Evolutionary conservation across 2,888 invertebrate genomes (phyloP), one percentile per base, ranked within the genome.

Genomic region (Artemia sp.): DNA sequence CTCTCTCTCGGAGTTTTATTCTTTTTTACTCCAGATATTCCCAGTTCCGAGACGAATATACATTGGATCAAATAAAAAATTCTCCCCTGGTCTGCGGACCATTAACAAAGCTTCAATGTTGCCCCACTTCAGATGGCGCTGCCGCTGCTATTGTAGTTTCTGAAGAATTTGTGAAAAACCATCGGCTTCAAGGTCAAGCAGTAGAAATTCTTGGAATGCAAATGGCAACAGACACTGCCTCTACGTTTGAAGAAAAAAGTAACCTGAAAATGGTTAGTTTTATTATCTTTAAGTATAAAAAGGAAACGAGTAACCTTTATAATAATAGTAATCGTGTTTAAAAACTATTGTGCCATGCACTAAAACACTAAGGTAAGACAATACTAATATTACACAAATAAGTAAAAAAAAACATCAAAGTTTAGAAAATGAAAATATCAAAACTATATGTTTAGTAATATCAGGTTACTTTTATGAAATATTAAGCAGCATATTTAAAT

Each of bases 41-140:
- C 0, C 98, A 98, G 78, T 94, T 95, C 77, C 88, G 87, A 76
- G 87, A 91, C 73, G 90, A 90, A 77, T 96, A 96, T 77, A 85
- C 88, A 0, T 79, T 97, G 72, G 90, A 97, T 71, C 88, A 98
- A 80, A 90, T 98, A 71, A 80, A 89, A 77, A 85, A 87, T 12
- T 90, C 96, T 0, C 88, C 91, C n/a, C 83, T 84, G 76, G 86
- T 98, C 73, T 91, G 88, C 79, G 93, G 90, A 5, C 91, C 92
- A 0, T 81, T 98, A 67, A 98, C 97, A 2, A 95, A 96, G 78
- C 82, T 97, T 12, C 95, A 96, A 78, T 98, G 98, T 79, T 96
- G 96, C 77, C 97, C 97, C 0, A 98, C 97, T 0, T 96, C 95
- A 67, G 96, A 98, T 80, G 98, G 98, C n/a, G 86, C 93, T 0